Evolutionary conservation across 2,797 vertebrate species (phyloP), one percentile per base, ranked within the genome.

Genomic region (Miichthys miiuy): DNA sequence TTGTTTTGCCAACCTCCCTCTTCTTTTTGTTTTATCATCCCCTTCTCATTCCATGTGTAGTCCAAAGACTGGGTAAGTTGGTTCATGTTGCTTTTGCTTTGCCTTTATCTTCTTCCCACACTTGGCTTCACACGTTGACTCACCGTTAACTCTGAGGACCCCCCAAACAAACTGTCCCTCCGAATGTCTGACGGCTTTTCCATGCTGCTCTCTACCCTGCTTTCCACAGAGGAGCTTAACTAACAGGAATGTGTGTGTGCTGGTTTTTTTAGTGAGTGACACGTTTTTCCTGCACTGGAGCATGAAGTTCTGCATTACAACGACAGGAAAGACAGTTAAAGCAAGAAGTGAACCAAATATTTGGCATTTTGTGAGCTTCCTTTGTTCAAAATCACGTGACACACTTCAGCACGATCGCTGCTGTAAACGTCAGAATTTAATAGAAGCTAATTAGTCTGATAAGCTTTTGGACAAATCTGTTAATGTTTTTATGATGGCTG

Each of bases 61-160:
- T 95, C 94, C 96, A 94, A 96, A 95, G 95, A 96, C 96, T 44
- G 96, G 96, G 96, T 97, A 96, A 97, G 96, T 97, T 54, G 79
- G 88, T 89, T 72, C 91, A 81, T 72, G 75, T 93, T 92, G 86
- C 79, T 91, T 85, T 82, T 87, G 84, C 89, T 89, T 92, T 88
- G 68, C 65, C 73, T n/a, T 79, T 56, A 54, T 68, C 72, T 85
- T 68, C 78, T 84, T 66, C 50, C 75, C 42, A 16, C 79, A 55
- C 81, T 80, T 61, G 68, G 76, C 85, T 79, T 85, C 83, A 71
- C 83, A 71, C 47, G 3, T 62, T 75, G 63, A 79, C 81, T 84
- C 63, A 56, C 68, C 80, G 42, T n/a, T 86, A 87, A 82, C 80
- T 63, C 72, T 27, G 50, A 81, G 70, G 80, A 80, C 54, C 87